Evolutionary conservation across 1,140 invertebrate species (phyloP).

Genomic region (Maniola jurtina): DNA sequence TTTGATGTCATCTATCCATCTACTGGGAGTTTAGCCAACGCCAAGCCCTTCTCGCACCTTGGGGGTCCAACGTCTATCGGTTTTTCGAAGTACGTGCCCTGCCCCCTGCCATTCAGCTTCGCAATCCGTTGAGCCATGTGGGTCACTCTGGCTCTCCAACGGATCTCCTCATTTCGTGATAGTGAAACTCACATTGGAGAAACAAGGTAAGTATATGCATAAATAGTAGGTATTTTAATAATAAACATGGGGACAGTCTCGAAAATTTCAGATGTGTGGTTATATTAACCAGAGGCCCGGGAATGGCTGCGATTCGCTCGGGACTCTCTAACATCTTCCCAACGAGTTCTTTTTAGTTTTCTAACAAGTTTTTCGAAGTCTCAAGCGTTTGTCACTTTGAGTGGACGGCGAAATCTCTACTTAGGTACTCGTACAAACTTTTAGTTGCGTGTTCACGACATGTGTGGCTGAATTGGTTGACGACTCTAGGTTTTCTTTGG

Average conservation of each 20-base stretch:
- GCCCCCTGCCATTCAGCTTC: too few species aligned
- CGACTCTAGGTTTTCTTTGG: slow-evolving; percentile 1
- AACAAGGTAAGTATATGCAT: too few species aligned
- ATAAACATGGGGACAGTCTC: background rate
- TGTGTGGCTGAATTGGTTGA: slow-evolving; percentile 25
- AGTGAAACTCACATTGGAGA: too few species aligned
- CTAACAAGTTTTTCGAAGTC: slow-evolving; percentile 63
- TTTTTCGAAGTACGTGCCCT: too few species aligned
- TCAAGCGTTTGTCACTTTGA: slow-evolving; percentile 63
- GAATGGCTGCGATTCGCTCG: slow-evolving; percentile 34
- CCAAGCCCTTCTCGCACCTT: too few species aligned
- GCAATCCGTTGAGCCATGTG: too few species aligned
- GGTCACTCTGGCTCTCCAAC: too few species aligned
- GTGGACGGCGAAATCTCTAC: slow-evolving; percentile 54
- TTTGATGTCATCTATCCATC: too few species aligned
- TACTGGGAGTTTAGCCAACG: too few species aligned
- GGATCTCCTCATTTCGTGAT: too few species aligned
- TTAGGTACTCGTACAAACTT: slow-evolving; percentile 36
- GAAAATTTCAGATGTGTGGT: background rate
- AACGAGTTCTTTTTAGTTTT: slow-evolving; percentile 70
- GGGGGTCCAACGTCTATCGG: too few species aligned
- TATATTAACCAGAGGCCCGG: slow-evolving; percentile 19
- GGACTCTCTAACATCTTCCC: slow-evolving; percentile 53
- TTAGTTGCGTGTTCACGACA: slow-evolving; percentile 31
- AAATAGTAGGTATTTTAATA: background rate